A percentile compares a stretch with the other conserved stretches of the same genome.
Conservation (phyloP, 2,797 vertebrate species). For the Pampus argenteus region DNA sequence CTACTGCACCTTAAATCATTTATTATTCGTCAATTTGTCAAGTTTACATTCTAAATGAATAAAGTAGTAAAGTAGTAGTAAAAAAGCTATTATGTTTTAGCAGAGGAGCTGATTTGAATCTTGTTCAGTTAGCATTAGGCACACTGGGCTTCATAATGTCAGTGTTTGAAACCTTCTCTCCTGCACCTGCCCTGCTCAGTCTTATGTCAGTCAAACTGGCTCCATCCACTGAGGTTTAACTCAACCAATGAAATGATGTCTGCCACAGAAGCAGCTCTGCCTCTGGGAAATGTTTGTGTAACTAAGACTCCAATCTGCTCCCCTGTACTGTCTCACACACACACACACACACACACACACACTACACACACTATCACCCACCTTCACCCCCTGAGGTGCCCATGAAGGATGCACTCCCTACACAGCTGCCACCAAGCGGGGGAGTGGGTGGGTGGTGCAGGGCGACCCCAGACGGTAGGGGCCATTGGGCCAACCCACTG, state of each 20-base stretch:
- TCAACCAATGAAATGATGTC: conserved; percentile 16
- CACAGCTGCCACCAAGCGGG: conserved; percentile 67
- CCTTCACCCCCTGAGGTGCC: conserved; percentile 50
- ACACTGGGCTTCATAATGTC: no score
- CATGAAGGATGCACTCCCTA: conserved; percentile 56
- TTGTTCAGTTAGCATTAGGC: neutral
- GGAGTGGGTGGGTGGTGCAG: conserved; percentile 45
- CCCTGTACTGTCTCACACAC: conserved; percentile 13
- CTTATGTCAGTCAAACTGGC: neutral
- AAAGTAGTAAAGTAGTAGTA: no score
- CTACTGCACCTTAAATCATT: no score
- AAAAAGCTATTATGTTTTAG: no score
- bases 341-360: conserved; percentile 23
- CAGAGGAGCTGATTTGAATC: no score
- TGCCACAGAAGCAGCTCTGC: conserved; percentile 23
- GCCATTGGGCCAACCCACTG: conserved; percentile 39
- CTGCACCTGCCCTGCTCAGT: conserved; percentile 2
- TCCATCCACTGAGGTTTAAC: conserved; percentile 10
- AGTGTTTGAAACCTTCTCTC: no score
- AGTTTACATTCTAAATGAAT: no score
- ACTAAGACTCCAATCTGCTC: conserved; percentile 42
- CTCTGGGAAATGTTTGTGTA: conserved; percentile 38
- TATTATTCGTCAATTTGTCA: no score
- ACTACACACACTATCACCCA: conserved; percentile 47
- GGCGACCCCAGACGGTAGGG: conserved; percentile 51